Evolutionary conservation across 2,888 invertebrate species (phyloP), one percentile per base, ranked within the genome.

Genomic region (Ennomos erosarius): DNA sequence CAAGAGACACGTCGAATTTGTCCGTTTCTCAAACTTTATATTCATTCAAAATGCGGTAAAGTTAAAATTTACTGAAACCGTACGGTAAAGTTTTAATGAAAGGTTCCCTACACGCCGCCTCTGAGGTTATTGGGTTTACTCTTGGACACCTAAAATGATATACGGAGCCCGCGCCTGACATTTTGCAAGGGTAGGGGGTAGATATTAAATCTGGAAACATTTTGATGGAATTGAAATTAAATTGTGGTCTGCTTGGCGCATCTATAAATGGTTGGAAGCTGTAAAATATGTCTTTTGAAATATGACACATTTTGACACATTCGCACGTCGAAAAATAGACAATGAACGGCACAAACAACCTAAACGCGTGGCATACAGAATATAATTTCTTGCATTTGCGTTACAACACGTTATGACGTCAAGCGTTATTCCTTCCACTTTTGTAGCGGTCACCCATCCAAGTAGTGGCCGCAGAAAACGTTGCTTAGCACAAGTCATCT

Each of bases 61-160:
- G 53, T 53, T 58, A 55, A 62, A 62, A 62, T 62, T 62, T 57
- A 26, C 47, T 43, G 26, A 45, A 47, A 46, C 51, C 55, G 44
- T 40, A 26, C 33, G 60, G 51, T 55, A 52, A 58, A 62, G 62
- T 62, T 62, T 58, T 58, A 62, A 55, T 62, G 62, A 58, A 62
- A 58, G 55, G 58, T 48, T 40, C 53, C 58, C 52, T 57, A 52
- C 48, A 48, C 35, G 47, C 16, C 38, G 37, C 34, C 43, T 13
- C 13, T 33, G 38, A 44, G 49, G 59, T 59, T 59, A 59, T 59
- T 59, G 54, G 59, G 54, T 59, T 45, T 40, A 26, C 59, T 49
- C 44, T 45, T 59, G 49, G 59, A 54, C 59, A 59, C 50, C 54
- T 59, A 37, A 59, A 59, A 54, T 59, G 54, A 59, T 59, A 59